Base-by-base conservation (phyloP, 2,113 vertebrate species). In the Muntiacus muntjak region DNA sequence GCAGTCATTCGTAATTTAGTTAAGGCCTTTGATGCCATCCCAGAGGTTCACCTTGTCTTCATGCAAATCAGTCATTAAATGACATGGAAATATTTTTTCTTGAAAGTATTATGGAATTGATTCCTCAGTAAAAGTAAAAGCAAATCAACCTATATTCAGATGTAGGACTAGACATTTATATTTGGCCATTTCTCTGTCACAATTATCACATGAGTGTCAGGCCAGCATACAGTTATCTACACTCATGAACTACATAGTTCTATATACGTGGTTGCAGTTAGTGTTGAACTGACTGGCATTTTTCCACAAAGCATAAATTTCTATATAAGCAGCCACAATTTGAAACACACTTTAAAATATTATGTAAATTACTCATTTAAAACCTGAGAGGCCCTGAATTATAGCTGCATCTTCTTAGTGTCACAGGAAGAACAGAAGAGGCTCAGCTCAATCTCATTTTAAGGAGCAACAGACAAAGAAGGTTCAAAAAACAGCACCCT, bases 51-150 rank as follows among this genome's bases (percentile, higher is more conserved):
- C 21, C 67, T 93, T 92, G 40, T 94, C 84, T 91, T 92, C 87
- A 84, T 26, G 43, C 43, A 98, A 94, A 62, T 88, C 64, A 54
- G 82, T 90, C 47, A 93, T 58, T 57, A 87, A 95, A 93, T 84
- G 36, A 95, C 94, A 93, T 54, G 23, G 33, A 93, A 83, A 92
- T 67, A 62, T 95, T 82, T 93, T 26, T 67, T 93, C 64, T 82
- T 95, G 15, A 85, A 96, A 96, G 79, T 81, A 96, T 45, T 82
- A 33, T 87, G 47, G 30, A 91, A 93, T 62, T 36, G 54, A 40
- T 26, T 87, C 17, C 33, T 88, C 47, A 55, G 60, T 78, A 93
- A 82, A 91, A 93, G 40, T 47, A 83, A 92, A 97, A 85, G 57
- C 67, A 93, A 83, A 95, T 85, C 54, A 93, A 85, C 10, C 57